phyloP scores from a whole-genome alignment of 2,888 invertebrate genomes.

The Cenopis cana region DNA sequence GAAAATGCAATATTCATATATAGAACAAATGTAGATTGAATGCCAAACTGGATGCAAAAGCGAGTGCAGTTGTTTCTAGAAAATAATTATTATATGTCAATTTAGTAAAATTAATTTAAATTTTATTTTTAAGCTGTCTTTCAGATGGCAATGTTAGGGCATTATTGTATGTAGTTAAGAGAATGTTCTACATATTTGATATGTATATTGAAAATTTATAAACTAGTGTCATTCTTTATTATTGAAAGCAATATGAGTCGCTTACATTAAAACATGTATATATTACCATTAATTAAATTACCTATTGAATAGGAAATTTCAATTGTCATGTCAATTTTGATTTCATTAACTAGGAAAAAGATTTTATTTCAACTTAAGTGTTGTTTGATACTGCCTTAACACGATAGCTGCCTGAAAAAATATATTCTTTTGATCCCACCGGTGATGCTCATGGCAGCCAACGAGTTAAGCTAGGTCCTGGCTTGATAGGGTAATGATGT shows the following conservation, averaged over 20 bases:
- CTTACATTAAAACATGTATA: slow-evolving; percentile 61
- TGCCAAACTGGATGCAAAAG: slow-evolving; percentile 54
- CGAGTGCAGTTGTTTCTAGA: slow-evolving; percentile 47
- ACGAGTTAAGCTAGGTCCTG: neutral
- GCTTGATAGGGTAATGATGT: no score
- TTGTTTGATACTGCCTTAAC: slow-evolving; percentile 14
- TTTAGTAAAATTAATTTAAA: slow-evolving; percentile 53
- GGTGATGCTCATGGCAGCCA: no score
- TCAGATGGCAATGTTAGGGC: slow-evolving; percentile 46
- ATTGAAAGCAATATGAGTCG: slow-evolving; percentile 73
- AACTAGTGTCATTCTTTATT: slow-evolving; percentile 54
- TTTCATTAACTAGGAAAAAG: no score
- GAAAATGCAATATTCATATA: slow-evolving; percentile 38
- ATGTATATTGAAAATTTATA: slow-evolving; percentile 50
- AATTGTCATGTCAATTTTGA: neutral
- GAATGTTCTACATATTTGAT: slow-evolving; percentile 48
- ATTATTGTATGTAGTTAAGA: slow-evolving; percentile 42
- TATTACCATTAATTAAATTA: slow-evolving; percentile 37
- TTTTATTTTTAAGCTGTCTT: slow-evolving; percentile 47
- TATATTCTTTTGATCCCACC: no score
- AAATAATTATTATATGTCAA: slow-evolving; percentile 51
- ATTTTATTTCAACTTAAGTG: neutral
- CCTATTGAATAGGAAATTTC: slow-evolving; percentile 33
- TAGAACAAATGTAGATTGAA: slow-evolving; percentile 34
- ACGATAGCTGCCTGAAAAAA: no score